Conservation (phyloP, 1,140 invertebrate genomes). For the Drosophila mojavensis region DNA sequence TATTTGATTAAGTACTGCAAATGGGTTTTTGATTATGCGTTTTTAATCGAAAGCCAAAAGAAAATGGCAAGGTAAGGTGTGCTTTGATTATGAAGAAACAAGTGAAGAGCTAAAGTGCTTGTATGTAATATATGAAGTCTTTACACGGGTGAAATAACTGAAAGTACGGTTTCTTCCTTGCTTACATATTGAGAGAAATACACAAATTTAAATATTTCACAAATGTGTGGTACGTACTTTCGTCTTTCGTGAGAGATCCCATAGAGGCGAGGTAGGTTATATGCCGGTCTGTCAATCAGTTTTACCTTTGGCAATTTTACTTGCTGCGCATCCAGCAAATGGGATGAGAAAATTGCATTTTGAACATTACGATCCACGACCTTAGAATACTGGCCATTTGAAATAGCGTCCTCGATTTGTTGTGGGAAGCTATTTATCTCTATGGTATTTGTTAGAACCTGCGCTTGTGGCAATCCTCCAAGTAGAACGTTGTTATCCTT, state of each 20-base stretch:
- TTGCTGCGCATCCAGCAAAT: conserved; percentile 91
- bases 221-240: conserved; percentile 86
- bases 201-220: too few relatives aligned
- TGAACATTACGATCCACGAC: conserved; percentile 86
- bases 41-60: too few relatives aligned
- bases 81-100: too few relatives aligned
- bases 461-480: conserved; percentile 89
- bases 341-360: conserved; percentile 88
- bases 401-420: conserved; percentile 84
- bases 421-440: conserved; percentile 87
- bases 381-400: conserved; percentile 84
- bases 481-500: conserved; percentile 88
- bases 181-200: too few relatives aligned
- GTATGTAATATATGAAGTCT: too few relatives aligned
- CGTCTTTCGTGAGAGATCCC: conserved; percentile 89
- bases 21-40: too few relatives aligned
- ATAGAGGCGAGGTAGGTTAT: conserved; percentile 88
- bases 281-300: conserved; percentile 88
- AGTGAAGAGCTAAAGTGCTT: too few relatives aligned
- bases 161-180: too few relatives aligned
- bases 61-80: too few relatives aligned
- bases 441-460: conserved; percentile 90
- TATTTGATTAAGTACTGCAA: too few relatives aligned
- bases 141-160: too few relatives aligned
- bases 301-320: conserved; percentile 89